Conservation (phyloP, 92 coral and sea anemone species). For the Zoanthus solanderi region DNA sequence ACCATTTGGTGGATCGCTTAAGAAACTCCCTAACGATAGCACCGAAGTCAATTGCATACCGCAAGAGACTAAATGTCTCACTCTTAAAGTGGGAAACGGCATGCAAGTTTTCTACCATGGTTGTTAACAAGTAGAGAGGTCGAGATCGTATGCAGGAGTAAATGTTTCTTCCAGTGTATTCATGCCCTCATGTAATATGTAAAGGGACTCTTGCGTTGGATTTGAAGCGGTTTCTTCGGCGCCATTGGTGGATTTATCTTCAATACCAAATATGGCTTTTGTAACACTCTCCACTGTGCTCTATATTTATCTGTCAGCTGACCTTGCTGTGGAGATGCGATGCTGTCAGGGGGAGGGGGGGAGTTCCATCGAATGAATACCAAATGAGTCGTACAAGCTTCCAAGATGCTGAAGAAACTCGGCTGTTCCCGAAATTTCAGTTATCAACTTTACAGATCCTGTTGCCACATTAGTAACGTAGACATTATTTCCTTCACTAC, state of each 20-base stretch:
- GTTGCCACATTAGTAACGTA: no score
- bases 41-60: neutral
- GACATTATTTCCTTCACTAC: no score
- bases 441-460: no score
- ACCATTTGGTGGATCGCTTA: slow-evolving; percentile 37
- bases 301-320: slow-evolving; percentile 30
- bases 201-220: slow-evolving; percentile 33
- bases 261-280: slow-evolving; percentile 49
- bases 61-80: slow-evolving; percentile 3
- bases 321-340: slow-evolving; percentile 4
- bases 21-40: slow-evolving; percentile 24
- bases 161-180: slow-evolving; percentile 25
- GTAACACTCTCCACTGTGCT: slow-evolving; percentile 37
- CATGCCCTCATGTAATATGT: slow-evolving; percentile 35
- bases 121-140: slow-evolving; percentile 39
- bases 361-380: no score
- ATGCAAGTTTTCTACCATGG: slow-evolving; percentile 31
- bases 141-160: slow-evolving; percentile 9
- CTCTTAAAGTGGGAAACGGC: slow-evolving; percentile 16
- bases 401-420: no score
- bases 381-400: no score
- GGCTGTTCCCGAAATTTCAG: no score
- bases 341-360: no score
- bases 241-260: slow-evolving; percentile 41
- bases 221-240: slow-evolving; percentile 35